Evolutionary conservation across 1,140 invertebrate genomes (phyloP), one percentile per base, ranked within the genome.

Genomic region (Bicyclus anynana): DNA sequence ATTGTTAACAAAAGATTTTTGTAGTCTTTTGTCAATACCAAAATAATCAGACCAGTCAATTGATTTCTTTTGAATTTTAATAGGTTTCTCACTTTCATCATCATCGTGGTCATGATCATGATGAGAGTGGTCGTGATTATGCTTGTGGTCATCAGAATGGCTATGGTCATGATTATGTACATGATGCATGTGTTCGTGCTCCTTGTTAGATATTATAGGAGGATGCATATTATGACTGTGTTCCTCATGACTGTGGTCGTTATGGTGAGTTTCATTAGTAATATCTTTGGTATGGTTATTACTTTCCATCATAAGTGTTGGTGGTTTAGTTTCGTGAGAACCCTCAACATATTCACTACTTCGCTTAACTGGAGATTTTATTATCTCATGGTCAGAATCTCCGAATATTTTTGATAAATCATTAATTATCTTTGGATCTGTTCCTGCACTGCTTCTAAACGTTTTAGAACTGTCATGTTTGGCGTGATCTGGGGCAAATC

Each of bases 41-140:
- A 96, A 96, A 66, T 96, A 96, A 48, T 95, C 91, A 0, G 94
- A 95, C 95, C 95, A 96, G 65, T 96, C 92, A 29, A 96, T 92
- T 9, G 94, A 94, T 77, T 95, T 95, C 78, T 96, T 96, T 62
- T 91, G 91, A 4, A 94, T 82, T 33, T 89, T 87, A 20, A 92
- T 87, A 5, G 90, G 84, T 68, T 91, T 89, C 33, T 89, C 72
- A 55, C 46, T 50, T 48, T 72, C 65, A 20, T 62, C 54, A 14
- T 74, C 56, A 33, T 66, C 63, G 38, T 77, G 65, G 17, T 60
- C 40, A 40, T 74, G 62, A 7, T 67, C 55, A 40, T 73, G 59
- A 23, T 82, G 61, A 33, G 69, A 49, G 44, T 79, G 71, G 17
- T 74, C 74, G 60, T 83, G 79, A 26, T 84, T 80, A 26, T 81